Evolutionary conservation across 1,140 invertebrate species (phyloP), one percentile per base, ranked within the genome.

Genomic region (Sweltsa coloradensis): DNA sequence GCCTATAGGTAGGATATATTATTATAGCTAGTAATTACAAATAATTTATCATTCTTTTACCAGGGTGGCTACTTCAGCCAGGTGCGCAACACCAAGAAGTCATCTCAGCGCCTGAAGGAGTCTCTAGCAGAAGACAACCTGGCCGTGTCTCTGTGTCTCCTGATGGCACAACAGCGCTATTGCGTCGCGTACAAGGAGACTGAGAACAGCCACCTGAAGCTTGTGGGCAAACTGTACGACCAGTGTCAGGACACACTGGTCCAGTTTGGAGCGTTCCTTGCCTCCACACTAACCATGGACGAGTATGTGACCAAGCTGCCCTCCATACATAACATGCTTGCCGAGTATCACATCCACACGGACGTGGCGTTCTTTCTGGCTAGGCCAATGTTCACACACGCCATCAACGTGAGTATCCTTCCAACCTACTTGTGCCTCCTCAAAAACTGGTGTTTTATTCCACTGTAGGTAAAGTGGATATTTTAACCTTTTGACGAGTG

Each of bases 201-300:
- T 0, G 79, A 87, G 26, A 78, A 85, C 52, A 84, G 85, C 41
- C 94, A 97, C 66, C 67, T 97, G 3, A 99, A 99, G 72, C 73
- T 91, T 16, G 86, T 91, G 43, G 88, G 88, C 55, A 69, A 70
- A 52, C 56, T 71, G 11, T 72, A 72, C 56, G 71, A 74, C 51
- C 66, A 97, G 72, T 99, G 95, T 64, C 96, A 99, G 66, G 96
- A 99, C 66, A 95, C 95, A 0, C 68, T 99, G 29, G 89, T 98
- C 2, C 97, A 99, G 65, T 97, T 97, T 64, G 94, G 93, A 21
- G 93, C 88, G 14, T 99, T 99, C 67, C 70, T 99, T 43, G 88
- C 88, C 1, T 86, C 86, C 19, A 89, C 87, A 21, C 79, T 97
- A 61, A 92, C 86, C 9, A 85, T 92, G 14, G 93, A 97, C 54